Evolutionary conservation across 2,888 invertebrate genomes (phyloP).

Genomic region (Cosmorhoe ocellata): DNA sequence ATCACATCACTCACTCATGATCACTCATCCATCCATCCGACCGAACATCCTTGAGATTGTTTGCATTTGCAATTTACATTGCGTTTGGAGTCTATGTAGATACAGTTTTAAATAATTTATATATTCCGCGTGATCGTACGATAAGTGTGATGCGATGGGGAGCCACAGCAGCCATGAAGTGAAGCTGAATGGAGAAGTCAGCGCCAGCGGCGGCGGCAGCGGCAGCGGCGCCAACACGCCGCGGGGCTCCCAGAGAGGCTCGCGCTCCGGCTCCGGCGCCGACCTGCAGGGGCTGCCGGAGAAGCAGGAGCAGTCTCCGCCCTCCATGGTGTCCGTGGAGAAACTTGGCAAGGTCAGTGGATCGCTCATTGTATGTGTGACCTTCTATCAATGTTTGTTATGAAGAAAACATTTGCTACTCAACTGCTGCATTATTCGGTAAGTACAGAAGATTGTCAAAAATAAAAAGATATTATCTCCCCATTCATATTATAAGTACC

Average conservation of each 20-base stretch:
- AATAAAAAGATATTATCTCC: no score
- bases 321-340: conserved; percentile 88
- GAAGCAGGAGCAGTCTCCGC: conserved; percentile 68
- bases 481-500: no score
- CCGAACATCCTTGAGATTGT: no score
- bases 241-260: conserved; percentile 71
- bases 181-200: conserved; percentile 47
- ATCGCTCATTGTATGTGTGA: background rate
- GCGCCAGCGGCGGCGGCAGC: conserved; percentile 39
- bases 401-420: conserved; percentile 10
- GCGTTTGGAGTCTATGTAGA: background rate
- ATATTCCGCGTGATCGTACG: background rate
- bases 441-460: no score
- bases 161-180: conserved; percentile 66
- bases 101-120: no score
- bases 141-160: conserved; percentile 52
- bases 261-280: conserved; percentile 85
- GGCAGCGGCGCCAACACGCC: conserved; percentile 68
- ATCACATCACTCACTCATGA: no score
- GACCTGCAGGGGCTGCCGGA: conserved; percentile 85
- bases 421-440: background rate
- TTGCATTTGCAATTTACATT: conserved; percentile 2
- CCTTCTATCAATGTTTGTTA: conserved; percentile 33
- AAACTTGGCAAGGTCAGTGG: conserved; percentile 87
- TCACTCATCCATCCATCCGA: no score